A percentile compares a stretch with the other conserved stretches of the same genome.
Evolutionary conservation across 2,888 invertebrate species (phyloP).

Genomic region (Ophion costatus): DNA sequence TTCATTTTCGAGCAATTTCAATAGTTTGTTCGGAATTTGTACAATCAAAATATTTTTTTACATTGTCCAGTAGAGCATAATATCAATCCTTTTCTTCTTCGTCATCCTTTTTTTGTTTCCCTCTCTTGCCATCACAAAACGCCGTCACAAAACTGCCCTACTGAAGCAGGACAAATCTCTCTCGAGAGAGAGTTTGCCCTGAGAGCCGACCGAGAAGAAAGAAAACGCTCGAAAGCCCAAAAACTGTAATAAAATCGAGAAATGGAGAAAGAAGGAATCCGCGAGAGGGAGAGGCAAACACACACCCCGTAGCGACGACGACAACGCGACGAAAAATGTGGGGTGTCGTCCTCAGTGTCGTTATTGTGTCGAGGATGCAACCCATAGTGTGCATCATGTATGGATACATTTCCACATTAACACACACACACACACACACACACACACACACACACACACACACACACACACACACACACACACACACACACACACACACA

Average conservation of each 20-base stretch:
- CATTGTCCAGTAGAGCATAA: too few relatives aligned
- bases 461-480: neutral
- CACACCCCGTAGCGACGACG: conserved; percentile 12
- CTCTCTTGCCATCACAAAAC: too few relatives aligned
- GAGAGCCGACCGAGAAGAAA: too few relatives aligned
- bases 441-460: conserved; percentile 12
- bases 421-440: conserved; percentile 21
- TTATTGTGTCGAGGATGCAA: conserved; percentile 3
- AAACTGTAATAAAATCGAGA: conserved; percentile 62
- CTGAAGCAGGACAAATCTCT: too few relatives aligned
- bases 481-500: neutral
- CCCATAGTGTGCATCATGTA: neutral
- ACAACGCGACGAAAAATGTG: conserved; percentile 41
- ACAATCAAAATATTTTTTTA: too few relatives aligned
- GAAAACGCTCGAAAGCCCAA: conserved; percentile 30
- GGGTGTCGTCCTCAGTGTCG: conserved; percentile 32
- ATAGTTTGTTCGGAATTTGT: too few relatives aligned
- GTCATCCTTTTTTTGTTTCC: too few relatives aligned
- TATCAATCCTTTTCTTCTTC: too few relatives aligned
- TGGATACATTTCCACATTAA: conserved; percentile 12
- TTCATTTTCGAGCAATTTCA: too few relatives aligned
- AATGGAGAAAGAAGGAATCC: conserved; percentile 24
- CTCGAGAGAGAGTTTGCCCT: too few relatives aligned
- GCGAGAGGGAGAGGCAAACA: conserved; percentile 14
- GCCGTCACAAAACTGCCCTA: too few relatives aligned